phyloP scores from a whole-genome alignment of 37 sponge, comb jelly and placozoan species.

The Agelas oroides region DNA sequence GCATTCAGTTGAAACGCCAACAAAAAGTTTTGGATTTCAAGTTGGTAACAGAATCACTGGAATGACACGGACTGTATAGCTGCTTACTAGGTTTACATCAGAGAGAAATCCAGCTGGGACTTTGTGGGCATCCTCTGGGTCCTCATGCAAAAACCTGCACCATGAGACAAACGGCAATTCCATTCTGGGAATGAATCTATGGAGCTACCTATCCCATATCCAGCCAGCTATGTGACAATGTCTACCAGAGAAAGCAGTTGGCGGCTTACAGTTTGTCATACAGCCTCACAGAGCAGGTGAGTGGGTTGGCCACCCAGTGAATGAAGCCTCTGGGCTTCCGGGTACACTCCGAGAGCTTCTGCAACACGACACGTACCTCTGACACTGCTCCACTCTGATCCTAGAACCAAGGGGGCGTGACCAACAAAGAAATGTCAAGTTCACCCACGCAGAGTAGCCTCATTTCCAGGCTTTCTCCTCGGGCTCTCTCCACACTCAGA shows the following conservation, averaged over 20 bases:
- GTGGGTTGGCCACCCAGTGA: slow-evolving; percentile 92
- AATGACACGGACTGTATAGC: background rate
- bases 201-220: too few species aligned
- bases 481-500: too few species aligned
- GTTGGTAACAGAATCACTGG: too few species aligned
- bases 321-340: slow-evolving; percentile 92
- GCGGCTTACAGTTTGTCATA: slow-evolving; percentile 78
- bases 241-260: background rate
- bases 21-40: too few species aligned
- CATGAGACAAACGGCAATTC: background rate
- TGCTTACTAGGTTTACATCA: slow-evolving; percentile 70
- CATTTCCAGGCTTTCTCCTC: too few species aligned
- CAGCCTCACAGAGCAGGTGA: slow-evolving; percentile 74
- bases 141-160: slow-evolving; percentile 67
- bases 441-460: too few species aligned
- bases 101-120: slow-evolving; percentile 81
- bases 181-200: too few species aligned
- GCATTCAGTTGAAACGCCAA: too few species aligned
- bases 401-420: background rate
- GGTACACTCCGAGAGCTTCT: slow-evolving; percentile 27
- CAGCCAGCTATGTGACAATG: too few species aligned
- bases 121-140: slow-evolving; percentile 49
- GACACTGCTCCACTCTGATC: slow-evolving; percentile 48
- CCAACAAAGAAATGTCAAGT: too few species aligned
- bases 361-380: slow-evolving; percentile 73